Conservation (phyloP, 2,888 invertebrate genomes). For the Apotomis turbidana region DNA sequence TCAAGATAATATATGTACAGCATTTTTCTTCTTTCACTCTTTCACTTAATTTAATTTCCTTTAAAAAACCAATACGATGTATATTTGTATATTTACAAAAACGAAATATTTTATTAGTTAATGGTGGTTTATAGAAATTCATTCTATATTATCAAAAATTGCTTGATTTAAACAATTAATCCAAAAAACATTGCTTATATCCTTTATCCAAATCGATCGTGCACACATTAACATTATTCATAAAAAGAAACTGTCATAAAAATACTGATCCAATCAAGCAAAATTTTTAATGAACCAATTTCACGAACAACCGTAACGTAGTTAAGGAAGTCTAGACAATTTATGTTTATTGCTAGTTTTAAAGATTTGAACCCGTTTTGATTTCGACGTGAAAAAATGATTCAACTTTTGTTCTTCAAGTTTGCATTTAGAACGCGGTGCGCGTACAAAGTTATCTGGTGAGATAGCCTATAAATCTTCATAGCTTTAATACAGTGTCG, state of each 20-base stretch:
- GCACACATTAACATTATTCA: constrained; percentile 28
- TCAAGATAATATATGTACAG: too few species aligned
- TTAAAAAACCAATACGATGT: too few species aligned
- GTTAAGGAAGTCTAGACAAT: constrained; percentile 41
- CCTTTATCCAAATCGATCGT: constrained; percentile 19
- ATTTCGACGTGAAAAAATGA: constrained; percentile 21
- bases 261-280: constrained; percentile 38
- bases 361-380: constrained; percentile 33
- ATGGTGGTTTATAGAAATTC: not conserved
- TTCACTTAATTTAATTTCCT: too few species aligned
- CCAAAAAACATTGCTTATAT: constrained; percentile 12
- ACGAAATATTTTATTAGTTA: too few species aligned
- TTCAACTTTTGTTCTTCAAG: constrained; percentile 32
- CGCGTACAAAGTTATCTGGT: constrained; percentile 39
- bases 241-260: constrained; percentile 12
- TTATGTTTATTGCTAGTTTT: constrained; percentile 37
- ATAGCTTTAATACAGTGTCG: constrained; percentile 41
- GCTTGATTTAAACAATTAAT: not conserved
- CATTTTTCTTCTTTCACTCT: too few species aligned
- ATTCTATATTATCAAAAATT: too few species aligned
- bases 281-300: constrained; percentile 38
- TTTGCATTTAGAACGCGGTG: constrained; percentile 34
- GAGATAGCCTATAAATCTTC: constrained; percentile 41
- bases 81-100: too few species aligned
- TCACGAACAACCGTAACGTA: constrained; percentile 37